Percentiles rank a stretch among this genome's conserved stretches.
Evolutionary conservation across 2,888 invertebrate species (phyloP).

Genomic region (Tinea semifulvella): DNA sequence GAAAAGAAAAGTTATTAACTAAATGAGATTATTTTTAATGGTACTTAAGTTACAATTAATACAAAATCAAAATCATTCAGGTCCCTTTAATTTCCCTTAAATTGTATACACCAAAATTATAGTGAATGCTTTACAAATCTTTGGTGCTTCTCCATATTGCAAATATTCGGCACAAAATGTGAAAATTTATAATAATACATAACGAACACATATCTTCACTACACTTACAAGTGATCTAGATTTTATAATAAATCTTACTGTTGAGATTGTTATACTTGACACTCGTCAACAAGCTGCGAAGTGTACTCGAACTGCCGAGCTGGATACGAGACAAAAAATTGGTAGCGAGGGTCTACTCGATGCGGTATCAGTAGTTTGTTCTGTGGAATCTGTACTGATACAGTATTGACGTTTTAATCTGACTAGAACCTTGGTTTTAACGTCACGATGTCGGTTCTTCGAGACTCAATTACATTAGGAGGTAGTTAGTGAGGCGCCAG

Average conservation of each 20-base stretch:
- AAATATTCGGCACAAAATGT: conserved; percentile 51
- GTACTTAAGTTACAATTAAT: conserved; percentile 57
- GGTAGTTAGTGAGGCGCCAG: conserved; percentile 55
- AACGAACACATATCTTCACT: conserved; percentile 58
- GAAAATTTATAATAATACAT: conserved; percentile 37
- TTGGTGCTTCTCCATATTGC: conserved; percentile 63
- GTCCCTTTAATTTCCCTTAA: conserved; percentile 64
- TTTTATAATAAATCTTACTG: conserved; percentile 46
- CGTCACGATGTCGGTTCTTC: conserved; percentile 42
- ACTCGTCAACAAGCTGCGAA: conserved; percentile 60
- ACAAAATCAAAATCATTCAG: conserved; percentile 61
- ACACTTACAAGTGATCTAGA: conserved; percentile 40
- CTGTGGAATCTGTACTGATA: conserved; percentile 3
- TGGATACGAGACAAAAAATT: conserved; percentile 31
- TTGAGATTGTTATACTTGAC: conserved; percentile 47
- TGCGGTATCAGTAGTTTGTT: neutral
- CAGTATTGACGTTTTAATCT: conserved; percentile 41
- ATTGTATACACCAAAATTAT: conserved; percentile 59
- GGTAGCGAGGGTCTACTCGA: conserved; percentile 9
- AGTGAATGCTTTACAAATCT: conserved; percentile 58
- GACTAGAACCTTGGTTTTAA: conserved; percentile 51
- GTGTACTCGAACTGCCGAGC: conserved; percentile 38
- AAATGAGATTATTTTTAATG: conserved; percentile 62
- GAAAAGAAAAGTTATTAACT: conserved; percentile 43
- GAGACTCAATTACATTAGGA: conserved; percentile 59